Percentiles rank a stretch among this genome's conserved stretches.
Conservation (phyloP, 1,140 invertebrate genomes). For the Bombus ignitus region DNA sequence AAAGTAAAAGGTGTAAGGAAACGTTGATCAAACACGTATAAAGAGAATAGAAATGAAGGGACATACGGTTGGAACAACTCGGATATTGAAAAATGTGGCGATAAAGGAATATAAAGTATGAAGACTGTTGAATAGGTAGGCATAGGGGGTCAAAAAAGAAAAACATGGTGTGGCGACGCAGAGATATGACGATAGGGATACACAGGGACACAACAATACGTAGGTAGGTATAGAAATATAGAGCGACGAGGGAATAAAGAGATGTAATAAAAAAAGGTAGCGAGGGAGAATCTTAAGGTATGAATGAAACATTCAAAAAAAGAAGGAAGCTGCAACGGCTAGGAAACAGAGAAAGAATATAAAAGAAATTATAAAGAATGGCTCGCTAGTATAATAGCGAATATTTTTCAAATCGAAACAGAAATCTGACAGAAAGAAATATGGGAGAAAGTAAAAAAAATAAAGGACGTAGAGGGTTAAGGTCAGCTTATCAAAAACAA, state of each 20-base stretch:
- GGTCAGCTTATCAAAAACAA: no score
- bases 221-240: not conserved
- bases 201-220: not conserved
- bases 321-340: not conserved
- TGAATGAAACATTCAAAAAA: not conserved
- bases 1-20: not conserved
- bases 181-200: not conserved
- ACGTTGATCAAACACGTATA: not conserved
- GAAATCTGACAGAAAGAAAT: not conserved
- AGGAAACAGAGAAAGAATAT: not conserved
- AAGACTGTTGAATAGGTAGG: not conserved
- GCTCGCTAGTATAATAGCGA: not conserved
- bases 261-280: not conserved
- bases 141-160: not conserved
- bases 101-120: constrained; percentile 14
- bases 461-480: not conserved
- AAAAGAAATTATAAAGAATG: not conserved
- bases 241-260: not conserved
- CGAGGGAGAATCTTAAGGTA: no score
- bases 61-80: not conserved
- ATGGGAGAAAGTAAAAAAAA: not conserved
- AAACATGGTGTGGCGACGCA: not conserved
- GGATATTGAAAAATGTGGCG: not conserved
- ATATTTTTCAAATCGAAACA: not conserved
- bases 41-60: not conserved